phyloP scores from a whole-genome alignment of 2,113 vertebrate species.

The Euleptes europaea region DNA sequence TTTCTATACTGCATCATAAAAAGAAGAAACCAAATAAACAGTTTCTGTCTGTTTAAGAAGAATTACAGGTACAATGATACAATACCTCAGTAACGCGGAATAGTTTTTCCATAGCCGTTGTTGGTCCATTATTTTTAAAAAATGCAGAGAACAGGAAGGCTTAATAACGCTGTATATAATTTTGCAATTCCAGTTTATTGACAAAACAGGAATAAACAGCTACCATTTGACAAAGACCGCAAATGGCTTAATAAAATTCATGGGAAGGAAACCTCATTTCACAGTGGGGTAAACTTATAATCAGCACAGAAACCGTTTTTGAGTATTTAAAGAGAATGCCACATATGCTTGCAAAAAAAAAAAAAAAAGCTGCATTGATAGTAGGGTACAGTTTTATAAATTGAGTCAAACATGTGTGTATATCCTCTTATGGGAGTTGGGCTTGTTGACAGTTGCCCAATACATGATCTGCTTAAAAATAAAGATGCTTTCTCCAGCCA shows the following conservation, averaged over 20 bases:
- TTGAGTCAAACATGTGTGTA: background rate
- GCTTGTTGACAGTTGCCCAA: no score
- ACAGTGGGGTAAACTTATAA: constrained; percentile 51
- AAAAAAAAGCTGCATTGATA: background rate
- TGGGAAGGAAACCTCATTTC: constrained; percentile 53
- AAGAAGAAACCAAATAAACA: constrained; percentile 19
- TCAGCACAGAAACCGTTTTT: constrained; percentile 38
- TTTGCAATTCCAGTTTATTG: constrained; percentile 59
- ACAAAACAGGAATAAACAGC: constrained; percentile 46
- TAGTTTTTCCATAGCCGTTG: constrained; percentile 39
- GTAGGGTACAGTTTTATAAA: background rate
- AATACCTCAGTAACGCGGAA: constrained; percentile 40
- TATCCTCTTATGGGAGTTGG: background rate
- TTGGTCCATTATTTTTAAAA: constrained; percentile 50
- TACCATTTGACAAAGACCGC: constrained; percentile 34
- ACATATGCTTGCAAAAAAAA: background rate
- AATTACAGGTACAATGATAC: constrained; percentile 42
- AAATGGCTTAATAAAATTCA: constrained; percentile 51
- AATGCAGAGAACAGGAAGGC: constrained; percentile 33
- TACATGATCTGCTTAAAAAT: background rate
- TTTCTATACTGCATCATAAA: background rate
- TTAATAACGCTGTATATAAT: constrained; percentile 57
- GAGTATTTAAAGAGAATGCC: background rate
- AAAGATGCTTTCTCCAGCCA: no score
- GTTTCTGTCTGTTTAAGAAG: background rate